Conservation (phyloP, 2,888 invertebrate genomes). For the Oscheius myriophilus region DNA sequence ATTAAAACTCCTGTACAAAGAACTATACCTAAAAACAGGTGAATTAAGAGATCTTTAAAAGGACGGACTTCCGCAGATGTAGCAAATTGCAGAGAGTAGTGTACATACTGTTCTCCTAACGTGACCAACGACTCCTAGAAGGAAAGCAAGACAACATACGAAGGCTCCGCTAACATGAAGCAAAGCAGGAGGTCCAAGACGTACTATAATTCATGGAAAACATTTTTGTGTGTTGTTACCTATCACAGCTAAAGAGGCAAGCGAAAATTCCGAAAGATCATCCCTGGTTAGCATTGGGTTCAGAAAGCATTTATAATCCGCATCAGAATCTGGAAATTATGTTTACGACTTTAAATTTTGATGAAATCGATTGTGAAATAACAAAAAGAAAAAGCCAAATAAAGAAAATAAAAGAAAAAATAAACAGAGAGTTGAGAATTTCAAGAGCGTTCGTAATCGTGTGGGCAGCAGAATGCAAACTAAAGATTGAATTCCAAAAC, state of each 20-base stretch:
- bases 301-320: slow-evolving; percentile 57
- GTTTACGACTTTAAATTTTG: not conserved
- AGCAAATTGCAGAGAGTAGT: slow-evolving; percentile 64
- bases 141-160: slow-evolving; percentile 60
- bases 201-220: slow-evolving; percentile 43
- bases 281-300: slow-evolving; percentile 63
- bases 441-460: too few species aligned
- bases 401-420: too few species aligned
- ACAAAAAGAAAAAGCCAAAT: too few species aligned
- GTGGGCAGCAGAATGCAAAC: too few species aligned
- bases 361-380: not conserved
- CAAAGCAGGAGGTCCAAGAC: slow-evolving; percentile 63
- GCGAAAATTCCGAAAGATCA: slow-evolving; percentile 65
- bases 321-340: slow-evolving; percentile 41
- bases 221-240: slow-evolving; percentile 38
- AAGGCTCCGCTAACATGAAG: slow-evolving; percentile 63
- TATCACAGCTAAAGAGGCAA: slow-evolving; percentile 63
- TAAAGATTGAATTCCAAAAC: too few species aligned
- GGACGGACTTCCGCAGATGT: slow-evolving; percentile 64
- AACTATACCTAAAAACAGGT: slow-evolving; percentile 47
- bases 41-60: not conserved
- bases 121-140: slow-evolving; percentile 61
- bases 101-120: slow-evolving; percentile 55
- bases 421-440: too few species aligned
- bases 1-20: slow-evolving; percentile 64